Percentiles rank a stretch among this genome's conserved stretches.
phyloP scores from a whole-genome alignment of 2,888 invertebrate genomes.

The Pheosia tremula region DNA sequence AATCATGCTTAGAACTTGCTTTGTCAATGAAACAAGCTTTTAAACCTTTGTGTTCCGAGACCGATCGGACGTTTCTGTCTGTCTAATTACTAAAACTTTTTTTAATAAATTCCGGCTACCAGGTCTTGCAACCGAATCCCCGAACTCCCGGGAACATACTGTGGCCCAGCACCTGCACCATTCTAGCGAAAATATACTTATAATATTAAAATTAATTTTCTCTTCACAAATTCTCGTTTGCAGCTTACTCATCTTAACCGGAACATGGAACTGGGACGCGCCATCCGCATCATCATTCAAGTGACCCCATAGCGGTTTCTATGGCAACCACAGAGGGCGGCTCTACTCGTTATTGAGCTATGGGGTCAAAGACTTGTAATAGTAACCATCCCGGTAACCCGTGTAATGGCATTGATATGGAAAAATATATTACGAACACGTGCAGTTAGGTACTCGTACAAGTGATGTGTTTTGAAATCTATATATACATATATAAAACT shows the following conservation, averaged over 20 bases:
- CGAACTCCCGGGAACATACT: too few relatives aligned
- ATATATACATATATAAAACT: not conserved
- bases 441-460: not conserved
- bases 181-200: too few relatives aligned
- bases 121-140: too few relatives aligned
- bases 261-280: slow-evolving; percentile 57
- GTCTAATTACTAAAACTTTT: too few relatives aligned
- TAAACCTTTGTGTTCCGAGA: too few relatives aligned
- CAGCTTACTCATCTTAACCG: slow-evolving; percentile 43
- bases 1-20: too few relatives aligned
- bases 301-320: slow-evolving; percentile 57
- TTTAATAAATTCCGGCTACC: too few relatives aligned
- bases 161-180: too few relatives aligned
- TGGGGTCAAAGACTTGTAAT: slow-evolving; percentile 43
- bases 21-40: too few relatives aligned
- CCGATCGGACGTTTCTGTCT: too few relatives aligned
- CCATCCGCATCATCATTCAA: slow-evolving; percentile 28
- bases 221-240: slow-evolving; percentile 1
- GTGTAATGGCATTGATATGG: not conserved
- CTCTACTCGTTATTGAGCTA: slow-evolving; percentile 40
- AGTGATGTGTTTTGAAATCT: not conserved
- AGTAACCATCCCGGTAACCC: slow-evolving; percentile 28
- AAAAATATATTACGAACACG: not conserved
- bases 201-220: too few relatives aligned
- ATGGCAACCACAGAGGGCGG: slow-evolving; percentile 55